Conservation (phyloP, 2,113 vertebrate species). For the Thunnus thynnus region DNA sequence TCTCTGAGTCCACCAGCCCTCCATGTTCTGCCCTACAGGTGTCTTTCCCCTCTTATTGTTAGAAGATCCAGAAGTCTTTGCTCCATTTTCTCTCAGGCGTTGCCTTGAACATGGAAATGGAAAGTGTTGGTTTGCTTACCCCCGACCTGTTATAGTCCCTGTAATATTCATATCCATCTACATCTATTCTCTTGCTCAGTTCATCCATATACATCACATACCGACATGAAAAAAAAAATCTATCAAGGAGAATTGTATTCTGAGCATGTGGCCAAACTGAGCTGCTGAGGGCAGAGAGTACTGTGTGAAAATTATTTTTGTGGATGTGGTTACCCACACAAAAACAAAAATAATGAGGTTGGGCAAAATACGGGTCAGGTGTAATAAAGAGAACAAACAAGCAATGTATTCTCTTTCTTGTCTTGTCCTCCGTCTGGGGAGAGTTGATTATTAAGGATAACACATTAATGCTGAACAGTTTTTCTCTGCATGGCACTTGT, state of each 20-base stretch:
- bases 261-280: neutral
- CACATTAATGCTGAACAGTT: constrained; percentile 14
- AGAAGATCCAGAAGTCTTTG: neutral
- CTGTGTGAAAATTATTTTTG: constrained; percentile 19
- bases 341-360: constrained; percentile 2
- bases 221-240: neutral
- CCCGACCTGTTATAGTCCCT: neutral
- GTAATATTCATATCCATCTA: neutral
- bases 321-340: neutral
- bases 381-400: neutral
- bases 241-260: constrained; percentile 8
- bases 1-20: constrained; percentile 17
- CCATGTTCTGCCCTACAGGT: neutral
- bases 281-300: neutral
- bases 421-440: neutral
- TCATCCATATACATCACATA: neutral
- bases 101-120: neutral
- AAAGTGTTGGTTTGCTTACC: constrained; percentile 7
- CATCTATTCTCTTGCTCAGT: neutral
- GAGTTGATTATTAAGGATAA: neutral
- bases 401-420: neutral
- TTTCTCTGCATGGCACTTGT: constrained; percentile 8
- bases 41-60: neutral
- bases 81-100: neutral
- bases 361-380: constrained; percentile 6